A percentile compares a stretch with the other conserved stretches of the same genome.
Conservation (phyloP, 64 coral and sea anemone species). For the Montipora sp. region DNA sequence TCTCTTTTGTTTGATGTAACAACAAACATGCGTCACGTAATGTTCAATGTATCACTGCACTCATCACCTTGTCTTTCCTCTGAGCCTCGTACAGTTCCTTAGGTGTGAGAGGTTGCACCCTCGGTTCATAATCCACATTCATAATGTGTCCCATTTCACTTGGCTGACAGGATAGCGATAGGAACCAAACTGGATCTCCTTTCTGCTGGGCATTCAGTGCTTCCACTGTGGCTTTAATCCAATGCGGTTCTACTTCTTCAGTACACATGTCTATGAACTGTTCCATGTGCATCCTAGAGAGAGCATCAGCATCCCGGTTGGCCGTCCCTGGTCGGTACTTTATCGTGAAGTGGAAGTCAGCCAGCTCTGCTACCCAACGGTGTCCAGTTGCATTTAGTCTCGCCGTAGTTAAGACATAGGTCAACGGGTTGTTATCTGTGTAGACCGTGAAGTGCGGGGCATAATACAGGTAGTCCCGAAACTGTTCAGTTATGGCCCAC, state of each 20-base stretch:
- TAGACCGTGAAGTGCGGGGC: no score
- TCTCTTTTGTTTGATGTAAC: not conserved
- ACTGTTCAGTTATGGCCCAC: no score
- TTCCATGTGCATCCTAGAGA: not conserved
- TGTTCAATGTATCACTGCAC: not conserved
- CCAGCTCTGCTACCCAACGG: no score
- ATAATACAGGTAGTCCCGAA: no score
- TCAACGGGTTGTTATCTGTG: no score
- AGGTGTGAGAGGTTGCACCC: slow-evolving; percentile 3
- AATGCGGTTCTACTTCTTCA: not conserved
- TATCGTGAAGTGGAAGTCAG: no score
- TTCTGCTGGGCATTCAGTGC: not conserved
- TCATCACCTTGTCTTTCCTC: not conserved
- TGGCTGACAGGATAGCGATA: not conserved
- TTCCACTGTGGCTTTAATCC: slow-evolving; percentile 26
- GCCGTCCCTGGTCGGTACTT: not conserved
- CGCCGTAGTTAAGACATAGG: no score
- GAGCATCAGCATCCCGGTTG: slow-evolving; percentile 4
- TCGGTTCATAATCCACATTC: not conserved
- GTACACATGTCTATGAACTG: not conserved
- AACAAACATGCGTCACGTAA: no score
- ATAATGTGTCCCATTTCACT: not conserved
- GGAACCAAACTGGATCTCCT: slow-evolving; percentile 17
- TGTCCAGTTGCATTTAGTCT: no score
- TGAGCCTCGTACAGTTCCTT: slow-evolving; percentile 14